Evolutionary conservation across 2,797 vertebrate species (phyloP).

Genomic region (Coranthus polyacanthus): DNA sequence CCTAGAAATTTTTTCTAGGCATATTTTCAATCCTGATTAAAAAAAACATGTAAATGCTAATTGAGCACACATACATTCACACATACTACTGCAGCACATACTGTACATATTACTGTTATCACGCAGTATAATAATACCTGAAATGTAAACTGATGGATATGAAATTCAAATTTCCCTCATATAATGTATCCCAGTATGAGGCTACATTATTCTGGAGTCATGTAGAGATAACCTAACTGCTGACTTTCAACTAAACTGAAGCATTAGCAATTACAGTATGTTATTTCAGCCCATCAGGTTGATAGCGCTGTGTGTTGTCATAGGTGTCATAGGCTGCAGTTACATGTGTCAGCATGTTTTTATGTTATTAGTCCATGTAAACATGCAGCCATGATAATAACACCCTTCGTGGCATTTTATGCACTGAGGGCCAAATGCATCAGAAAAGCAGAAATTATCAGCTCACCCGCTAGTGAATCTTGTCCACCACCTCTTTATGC

Average conservation of each 20-base stretch:
- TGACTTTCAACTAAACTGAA: slow-evolving; percentile 36
- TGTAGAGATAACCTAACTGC: slow-evolving; percentile 31
- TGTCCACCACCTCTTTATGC: slow-evolving; percentile 50
- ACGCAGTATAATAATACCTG: slow-evolving; percentile 19
- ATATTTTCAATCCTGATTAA: background rate
- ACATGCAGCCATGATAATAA: slow-evolving; percentile 58
- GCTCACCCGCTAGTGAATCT: slow-evolving; percentile 49
- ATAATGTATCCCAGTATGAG: slow-evolving; percentile 7
- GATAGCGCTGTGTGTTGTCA: background rate
- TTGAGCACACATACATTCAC: background rate
- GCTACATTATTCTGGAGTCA: background rate
- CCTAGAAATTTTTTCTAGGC: too few relatives aligned
- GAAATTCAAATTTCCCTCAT: slow-evolving; percentile 31
- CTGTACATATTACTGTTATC: slow-evolving; percentile 31
- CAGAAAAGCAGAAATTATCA: slow-evolving; percentile 65
- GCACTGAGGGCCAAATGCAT: background rate
- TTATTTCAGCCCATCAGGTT: slow-evolving; percentile 26
- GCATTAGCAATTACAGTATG: slow-evolving; percentile 18
- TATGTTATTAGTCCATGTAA: slow-evolving; percentile 54
- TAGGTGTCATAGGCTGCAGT: slow-evolving; percentile 36
- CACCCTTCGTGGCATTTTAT: slow-evolving; percentile 25
- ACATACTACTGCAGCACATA: background rate
- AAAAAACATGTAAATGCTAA: background rate
- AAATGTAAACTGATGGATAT: slow-evolving; percentile 23
- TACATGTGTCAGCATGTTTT: slow-evolving; percentile 58